Percentiles rank a stretch among this genome's conserved stretches.
These are phyloP conservation scores for Drosophila macrothrix DNA, from an alignment of 2,888 invertebrate genomes.

Conservation along the genomic window DNA sequence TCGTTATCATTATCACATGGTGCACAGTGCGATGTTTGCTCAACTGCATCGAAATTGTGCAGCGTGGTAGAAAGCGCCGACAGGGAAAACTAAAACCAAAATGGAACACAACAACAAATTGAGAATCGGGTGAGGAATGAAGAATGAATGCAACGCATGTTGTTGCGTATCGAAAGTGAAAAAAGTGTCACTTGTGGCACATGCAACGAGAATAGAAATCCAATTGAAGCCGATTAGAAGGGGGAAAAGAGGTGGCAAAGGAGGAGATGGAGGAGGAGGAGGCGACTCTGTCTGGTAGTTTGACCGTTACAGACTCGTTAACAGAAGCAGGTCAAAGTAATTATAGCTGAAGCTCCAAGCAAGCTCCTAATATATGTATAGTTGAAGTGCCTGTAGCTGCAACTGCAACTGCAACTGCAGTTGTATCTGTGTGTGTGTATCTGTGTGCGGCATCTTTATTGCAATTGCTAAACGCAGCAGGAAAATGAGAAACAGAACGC, in stretches of 20 bases:
- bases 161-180: slow-evolving; percentile 75
- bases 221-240: slow-evolving; percentile 79
- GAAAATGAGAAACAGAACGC: slow-evolving; percentile 12
- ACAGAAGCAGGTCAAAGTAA: slow-evolving; percentile 80
- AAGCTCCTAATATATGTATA: slow-evolving; percentile 24
- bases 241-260: neutral
- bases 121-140: slow-evolving; percentile 16
- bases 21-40: slow-evolving; percentile 44
- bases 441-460: slow-evolving; percentile 36
- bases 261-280: slow-evolving; percentile 49
- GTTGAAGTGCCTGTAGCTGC: slow-evolving; percentile 26
- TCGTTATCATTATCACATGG: slow-evolving; percentile 67
- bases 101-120: slow-evolving; percentile 28
- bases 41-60: slow-evolving; percentile 61
- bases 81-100: slow-evolving; percentile 21
- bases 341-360: slow-evolving; percentile 56
- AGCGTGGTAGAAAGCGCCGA: slow-evolving; percentile 43
- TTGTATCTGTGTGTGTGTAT: slow-evolving; percentile 13
- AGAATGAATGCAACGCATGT: slow-evolving; percentile 42
- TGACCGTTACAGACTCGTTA: slow-evolving; percentile 37
- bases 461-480: slow-evolving; percentile 34
- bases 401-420: slow-evolving; percentile 22
- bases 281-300: slow-evolving; percentile 10
- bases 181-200: slow-evolving; percentile 61
- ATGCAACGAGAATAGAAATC: slow-evolving; percentile 51